phyloP scores from a whole-genome alignment of 2,888 invertebrate genomes.

The Crepidodera aurea region DNA sequence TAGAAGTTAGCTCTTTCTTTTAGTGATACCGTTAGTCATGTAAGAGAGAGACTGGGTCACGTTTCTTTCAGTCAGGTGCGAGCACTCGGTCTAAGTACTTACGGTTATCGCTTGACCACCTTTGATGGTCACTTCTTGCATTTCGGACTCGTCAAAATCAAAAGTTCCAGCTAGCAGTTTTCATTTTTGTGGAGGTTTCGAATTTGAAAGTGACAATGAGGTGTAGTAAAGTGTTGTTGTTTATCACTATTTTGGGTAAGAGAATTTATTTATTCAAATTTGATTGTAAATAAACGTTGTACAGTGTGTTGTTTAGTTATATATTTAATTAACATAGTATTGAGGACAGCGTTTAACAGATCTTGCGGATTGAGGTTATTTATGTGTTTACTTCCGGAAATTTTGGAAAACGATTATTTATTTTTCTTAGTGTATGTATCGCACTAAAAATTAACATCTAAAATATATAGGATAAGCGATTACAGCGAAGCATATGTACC shows the following conservation, averaged over 20 bases:
- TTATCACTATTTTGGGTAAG: constrained; percentile 50
- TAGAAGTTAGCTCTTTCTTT: constrained; percentile 36
- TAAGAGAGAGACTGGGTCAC: constrained; percentile 45
- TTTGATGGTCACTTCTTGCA: constrained; percentile 29
- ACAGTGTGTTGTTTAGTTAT: constrained; percentile 23
- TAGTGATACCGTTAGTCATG: constrained; percentile 52
- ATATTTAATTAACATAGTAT: constrained; percentile 23
- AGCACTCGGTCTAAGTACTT: constrained; percentile 32
- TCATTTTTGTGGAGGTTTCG: constrained; percentile 25
- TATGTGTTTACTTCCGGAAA: constrained; percentile 19
- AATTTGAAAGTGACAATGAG: constrained; percentile 45
- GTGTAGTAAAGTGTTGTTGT: constrained; percentile 48
- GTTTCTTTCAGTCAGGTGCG: constrained; percentile 35
- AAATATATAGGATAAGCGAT: too few relatives aligned
- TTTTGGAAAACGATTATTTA: background rate
- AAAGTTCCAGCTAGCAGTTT: constrained; percentile 9
- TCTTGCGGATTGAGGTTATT: constrained; percentile 30
- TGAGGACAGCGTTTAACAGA: constrained; percentile 24
- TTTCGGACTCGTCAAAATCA: constrained; percentile 15
- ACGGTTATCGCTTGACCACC: constrained; percentile 28
- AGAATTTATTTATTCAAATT: constrained; percentile 11
- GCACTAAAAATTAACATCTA: too few relatives aligned
- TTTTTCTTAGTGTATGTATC: too few relatives aligned
- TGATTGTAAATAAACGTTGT: constrained; percentile 27
- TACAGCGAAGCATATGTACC: too few relatives aligned